These are phyloP conservation scores for Cheilosia variabilis DNA, from an alignment of 2,888 invertebrate genomes.

Conservation along the genomic window DNA sequence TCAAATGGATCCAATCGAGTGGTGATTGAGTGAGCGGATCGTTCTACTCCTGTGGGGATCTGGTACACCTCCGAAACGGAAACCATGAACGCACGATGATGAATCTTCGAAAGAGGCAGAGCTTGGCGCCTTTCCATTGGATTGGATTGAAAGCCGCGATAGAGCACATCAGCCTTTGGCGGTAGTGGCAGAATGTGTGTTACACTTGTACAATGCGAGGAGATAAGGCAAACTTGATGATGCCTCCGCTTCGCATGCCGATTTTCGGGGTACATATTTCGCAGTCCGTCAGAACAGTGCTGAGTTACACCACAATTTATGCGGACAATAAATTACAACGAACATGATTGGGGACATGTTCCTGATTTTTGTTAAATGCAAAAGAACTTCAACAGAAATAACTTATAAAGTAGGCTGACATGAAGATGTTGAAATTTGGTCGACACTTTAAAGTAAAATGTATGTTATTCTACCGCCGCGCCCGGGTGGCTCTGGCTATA, in stretches of 20 bases:
- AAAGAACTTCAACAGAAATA: slow-evolving; percentile 41
- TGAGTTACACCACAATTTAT: slow-evolving; percentile 64
- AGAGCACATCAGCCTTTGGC: slow-evolving; percentile 60
- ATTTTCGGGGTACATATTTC: slow-evolving; percentile 38
- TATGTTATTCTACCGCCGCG: neutral
- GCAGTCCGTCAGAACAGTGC: slow-evolving; percentile 57
- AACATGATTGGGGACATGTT: slow-evolving; percentile 70
- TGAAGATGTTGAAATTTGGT: slow-evolving; percentile 30
- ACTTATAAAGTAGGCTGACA: slow-evolving; percentile 64
- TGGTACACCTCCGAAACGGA: neutral
- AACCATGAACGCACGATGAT: neutral
- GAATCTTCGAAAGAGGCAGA: slow-evolving; percentile 25
- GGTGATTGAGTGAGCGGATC: slow-evolving; percentile 28
- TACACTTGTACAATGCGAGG: neutral
- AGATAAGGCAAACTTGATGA: slow-evolving; percentile 38
- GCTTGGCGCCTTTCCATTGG: neutral
- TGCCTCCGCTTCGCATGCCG: slow-evolving; percentile 19
- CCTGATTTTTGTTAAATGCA: slow-evolving; percentile 36
- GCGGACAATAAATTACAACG: slow-evolving; percentile 59
- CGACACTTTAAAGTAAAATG: slow-evolving; percentile 19
- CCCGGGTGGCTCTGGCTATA: slow-evolving; percentile 9
- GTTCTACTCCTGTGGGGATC: slow-evolving; percentile 27
- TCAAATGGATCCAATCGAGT: slow-evolving; percentile 13
- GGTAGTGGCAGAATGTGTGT: slow-evolving; percentile 41
- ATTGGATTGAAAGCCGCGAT: slow-evolving; percentile 51